phyloP scores from a whole-genome alignment of 92 coral and sea anemone species.

The Epizoanthus ramosus region DNA sequence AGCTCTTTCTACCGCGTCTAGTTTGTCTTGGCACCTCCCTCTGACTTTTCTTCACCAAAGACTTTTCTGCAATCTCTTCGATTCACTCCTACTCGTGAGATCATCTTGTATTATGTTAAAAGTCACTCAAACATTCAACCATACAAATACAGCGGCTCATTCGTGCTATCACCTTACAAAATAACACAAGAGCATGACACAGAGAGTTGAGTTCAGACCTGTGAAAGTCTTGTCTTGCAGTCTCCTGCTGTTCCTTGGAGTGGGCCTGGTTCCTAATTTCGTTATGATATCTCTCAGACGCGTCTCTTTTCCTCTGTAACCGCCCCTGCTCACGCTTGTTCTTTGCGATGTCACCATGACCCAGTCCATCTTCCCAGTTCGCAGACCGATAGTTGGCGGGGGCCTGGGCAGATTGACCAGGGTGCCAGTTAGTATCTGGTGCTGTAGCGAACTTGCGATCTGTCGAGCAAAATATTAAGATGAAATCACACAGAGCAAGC shows the following conservation, averaged over 20 bases:
- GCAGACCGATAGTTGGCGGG: constrained; percentile 47
- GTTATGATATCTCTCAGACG: constrained; percentile 79
- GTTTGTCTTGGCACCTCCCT: not conserved
- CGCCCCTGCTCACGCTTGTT: constrained; percentile 64
- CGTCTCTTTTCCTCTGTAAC: constrained; percentile 71
- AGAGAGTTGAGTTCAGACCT: constrained; percentile 50
- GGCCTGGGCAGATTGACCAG: constrained; percentile 56
- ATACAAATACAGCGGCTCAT: not conserved
- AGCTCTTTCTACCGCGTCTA: not conserved
- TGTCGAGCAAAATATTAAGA: constrained; percentile 14
- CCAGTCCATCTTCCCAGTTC: constrained; percentile 95
- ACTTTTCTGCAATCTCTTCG: no score
- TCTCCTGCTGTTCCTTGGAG: constrained; percentile 72
- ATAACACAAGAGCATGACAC: not conserved
- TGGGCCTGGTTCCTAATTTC: constrained; percentile 70
- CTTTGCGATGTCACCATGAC: constrained; percentile 76
- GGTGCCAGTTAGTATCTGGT: constrained; percentile 86
- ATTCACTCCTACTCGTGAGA: no score
- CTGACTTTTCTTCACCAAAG: not conserved
- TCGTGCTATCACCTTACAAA: not conserved
- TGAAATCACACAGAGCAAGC: no score
- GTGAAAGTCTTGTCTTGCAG: constrained; percentile 72
- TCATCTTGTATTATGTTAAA: no score
- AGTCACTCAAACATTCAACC: no score
- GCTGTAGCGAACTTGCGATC: constrained; percentile 85